phyloP scores from a whole-genome alignment of 2,888 invertebrate genomes.

The Drosophila longiperda region DNA sequence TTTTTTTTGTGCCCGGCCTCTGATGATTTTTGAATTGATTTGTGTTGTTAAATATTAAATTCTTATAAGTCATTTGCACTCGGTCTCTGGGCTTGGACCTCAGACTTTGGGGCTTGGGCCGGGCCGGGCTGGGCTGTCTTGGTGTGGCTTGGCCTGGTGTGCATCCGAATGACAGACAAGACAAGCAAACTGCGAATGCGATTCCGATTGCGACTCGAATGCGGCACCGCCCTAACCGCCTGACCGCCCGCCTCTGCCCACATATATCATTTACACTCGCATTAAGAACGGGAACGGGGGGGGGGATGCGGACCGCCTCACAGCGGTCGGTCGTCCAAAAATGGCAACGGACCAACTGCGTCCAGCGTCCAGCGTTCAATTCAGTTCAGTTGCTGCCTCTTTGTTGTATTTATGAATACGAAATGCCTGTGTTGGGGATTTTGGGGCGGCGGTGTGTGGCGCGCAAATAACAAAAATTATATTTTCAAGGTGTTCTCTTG shows the following conservation, averaged over 20 bases:
- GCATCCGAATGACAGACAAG: slow-evolving; percentile 78
- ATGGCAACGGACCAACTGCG: slow-evolving; percentile 61
- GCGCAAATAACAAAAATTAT: slow-evolving; percentile 78
- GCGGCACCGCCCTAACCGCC: slow-evolving; percentile 35
- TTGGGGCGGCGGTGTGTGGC: slow-evolving; percentile 52
- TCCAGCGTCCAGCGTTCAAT: slow-evolving; percentile 27
- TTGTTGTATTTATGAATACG: slow-evolving; percentile 65
- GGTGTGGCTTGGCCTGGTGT: slow-evolving; percentile 41
- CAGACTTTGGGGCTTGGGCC: not conserved
- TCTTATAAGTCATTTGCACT: slow-evolving; percentile 83
- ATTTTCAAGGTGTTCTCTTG: slow-evolving; percentile 78
- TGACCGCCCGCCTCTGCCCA: slow-evolving; percentile 46
- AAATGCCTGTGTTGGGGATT: slow-evolving; percentile 22
- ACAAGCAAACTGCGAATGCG: slow-evolving; percentile 27
- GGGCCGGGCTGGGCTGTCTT: not conserved
- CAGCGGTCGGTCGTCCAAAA: slow-evolving; percentile 78
- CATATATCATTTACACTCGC: slow-evolving; percentile 81
- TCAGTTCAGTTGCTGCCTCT: slow-evolving; percentile 16
- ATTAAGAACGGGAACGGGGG: not conserved
- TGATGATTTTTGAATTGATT: slow-evolving; percentile 83
- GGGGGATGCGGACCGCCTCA: slow-evolving; percentile 54
- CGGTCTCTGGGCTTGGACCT: slow-evolving; percentile 32
- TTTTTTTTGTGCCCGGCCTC: slow-evolving; percentile 46
- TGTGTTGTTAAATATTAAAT: slow-evolving; percentile 83
- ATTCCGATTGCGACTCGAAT: slow-evolving; percentile 31